A percentile compares a stretch with the other conserved stretches of the same genome.
Evolutionary conservation across 2,888 invertebrate genomes (phyloP).

Genomic region (Criorhina ranunculi): DNA sequence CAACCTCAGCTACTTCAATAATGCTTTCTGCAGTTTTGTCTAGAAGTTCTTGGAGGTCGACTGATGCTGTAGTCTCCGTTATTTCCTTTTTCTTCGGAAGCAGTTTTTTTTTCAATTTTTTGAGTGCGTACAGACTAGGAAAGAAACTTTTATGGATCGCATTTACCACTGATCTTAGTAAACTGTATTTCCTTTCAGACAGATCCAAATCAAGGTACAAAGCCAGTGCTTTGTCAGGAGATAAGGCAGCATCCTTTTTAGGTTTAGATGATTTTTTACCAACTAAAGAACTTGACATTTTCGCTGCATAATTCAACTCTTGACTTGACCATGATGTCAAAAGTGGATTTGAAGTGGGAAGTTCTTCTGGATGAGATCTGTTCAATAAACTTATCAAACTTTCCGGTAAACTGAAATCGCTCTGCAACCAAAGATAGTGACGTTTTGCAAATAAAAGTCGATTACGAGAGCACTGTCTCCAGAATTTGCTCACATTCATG

Average conservation of each 20-base stretch:
- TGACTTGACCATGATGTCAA: slow-evolving; percentile 1
- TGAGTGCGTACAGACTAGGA: background rate
- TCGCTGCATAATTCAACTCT: background rate
- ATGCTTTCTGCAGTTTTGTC: too few relatives aligned
- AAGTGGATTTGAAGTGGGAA: background rate
- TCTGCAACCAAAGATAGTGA: background rate
- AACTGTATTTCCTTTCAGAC: background rate
- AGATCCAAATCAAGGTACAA: too few relatives aligned
- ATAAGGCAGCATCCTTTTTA: background rate
- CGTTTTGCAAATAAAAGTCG: background rate
- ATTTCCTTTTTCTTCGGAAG: background rate
- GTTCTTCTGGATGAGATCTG: background rate
- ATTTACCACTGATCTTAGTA: background rate
- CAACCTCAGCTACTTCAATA: too few relatives aligned
- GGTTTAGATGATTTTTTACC: background rate
- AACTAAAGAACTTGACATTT: background rate
- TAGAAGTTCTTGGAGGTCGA: background rate
- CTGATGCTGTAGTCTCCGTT: background rate
- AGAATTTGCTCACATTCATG: slow-evolving; percentile 1
- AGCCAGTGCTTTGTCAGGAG: background rate
- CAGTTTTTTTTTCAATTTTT: background rate
- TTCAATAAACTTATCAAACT: background rate
- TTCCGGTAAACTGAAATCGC: background rate
- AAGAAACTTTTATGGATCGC: background rate
- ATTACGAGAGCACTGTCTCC: background rate